phyloP scores from a whole-genome alignment of 2,888 invertebrate species.

The Noctua fimbriata region DNA sequence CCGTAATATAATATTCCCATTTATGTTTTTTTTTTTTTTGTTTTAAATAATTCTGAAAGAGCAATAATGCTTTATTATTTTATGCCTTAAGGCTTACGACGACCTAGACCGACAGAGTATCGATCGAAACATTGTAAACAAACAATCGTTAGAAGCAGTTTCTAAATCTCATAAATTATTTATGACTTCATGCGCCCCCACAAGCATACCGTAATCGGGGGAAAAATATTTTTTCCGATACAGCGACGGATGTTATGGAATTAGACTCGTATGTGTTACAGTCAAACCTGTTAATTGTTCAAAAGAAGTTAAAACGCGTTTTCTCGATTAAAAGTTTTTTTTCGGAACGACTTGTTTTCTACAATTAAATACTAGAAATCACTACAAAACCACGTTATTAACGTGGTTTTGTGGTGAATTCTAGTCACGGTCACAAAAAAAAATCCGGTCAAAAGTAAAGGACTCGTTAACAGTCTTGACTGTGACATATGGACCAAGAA shows the following conservation, averaged over 20 bases:
- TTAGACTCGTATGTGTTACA: neutral
- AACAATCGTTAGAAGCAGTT: neutral
- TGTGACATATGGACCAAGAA: neutral
- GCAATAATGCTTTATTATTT: neutral
- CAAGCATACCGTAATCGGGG: neutral
- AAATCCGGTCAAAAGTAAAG: neutral
- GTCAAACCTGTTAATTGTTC: neutral
- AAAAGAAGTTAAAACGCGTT: neutral
- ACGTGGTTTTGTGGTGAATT: no score
- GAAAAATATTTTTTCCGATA: neutral
- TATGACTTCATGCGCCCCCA: neutral
- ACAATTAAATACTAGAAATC: neutral
- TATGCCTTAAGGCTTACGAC: neutral
- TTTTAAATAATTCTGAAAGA: neutral
- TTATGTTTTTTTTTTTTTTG: slow-evolving; percentile 5
- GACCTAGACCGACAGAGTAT: neutral
- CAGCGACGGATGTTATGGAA: neutral
- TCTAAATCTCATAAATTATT: slow-evolving; percentile 25
- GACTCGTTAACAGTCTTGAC: neutral
- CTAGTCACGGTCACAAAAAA: neutral
- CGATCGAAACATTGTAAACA: slow-evolving; percentile 3
- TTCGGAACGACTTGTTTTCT: neutral
- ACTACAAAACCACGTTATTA: neutral
- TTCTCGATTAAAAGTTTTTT: neutral
- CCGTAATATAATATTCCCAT: slow-evolving; percentile 25